Percentiles rank a stretch among this genome's conserved stretches.
Conservation (phyloP, 2,888 invertebrate species). For the Andrena bucephala region DNA sequence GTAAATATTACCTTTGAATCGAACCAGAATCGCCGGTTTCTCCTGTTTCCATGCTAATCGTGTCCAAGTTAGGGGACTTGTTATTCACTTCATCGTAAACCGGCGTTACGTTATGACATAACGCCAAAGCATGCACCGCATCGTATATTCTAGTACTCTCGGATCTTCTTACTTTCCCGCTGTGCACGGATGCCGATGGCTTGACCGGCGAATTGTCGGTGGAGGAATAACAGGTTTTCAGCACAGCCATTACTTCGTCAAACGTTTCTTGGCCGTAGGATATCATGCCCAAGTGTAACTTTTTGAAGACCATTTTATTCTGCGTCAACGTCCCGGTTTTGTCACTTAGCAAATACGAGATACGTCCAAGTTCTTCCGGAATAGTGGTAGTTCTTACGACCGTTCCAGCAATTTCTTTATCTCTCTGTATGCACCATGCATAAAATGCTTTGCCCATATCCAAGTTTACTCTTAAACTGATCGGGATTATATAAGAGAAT, state of each 20-base stretch:
- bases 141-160: slow-evolving; percentile 93
- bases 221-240: slow-evolving; percentile 77
- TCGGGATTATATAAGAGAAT: slow-evolving; percentile 99
- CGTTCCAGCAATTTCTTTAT: slow-evolving; percentile 96
- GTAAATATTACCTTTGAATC: slow-evolving; percentile 79
- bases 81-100: slow-evolving; percentile 90
- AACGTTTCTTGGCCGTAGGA: slow-evolving; percentile 95
- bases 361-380: slow-evolving; percentile 98
- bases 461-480: slow-evolving; percentile 98
- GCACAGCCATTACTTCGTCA: slow-evolving; percentile 88
- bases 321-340: slow-evolving; percentile 99
- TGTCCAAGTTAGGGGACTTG: slow-evolving; percentile 76
- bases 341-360: slow-evolving; percentile 98
- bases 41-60: slow-evolving; percentile 80
- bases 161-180: slow-evolving; percentile 88
- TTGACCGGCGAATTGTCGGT: slow-evolving; percentile 76
- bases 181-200: slow-evolving; percentile 60
- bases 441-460: slow-evolving; percentile 99
- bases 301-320: slow-evolving; percentile 99
- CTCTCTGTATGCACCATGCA: slow-evolving; percentile 98
- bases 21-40: slow-evolving; percentile 82
- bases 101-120: slow-evolving; percentile 99
- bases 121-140: slow-evolving; percentile 96
- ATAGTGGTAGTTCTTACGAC: slow-evolving; percentile 99
- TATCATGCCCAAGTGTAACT: slow-evolving; percentile 97